A percentile compares a stretch with the other conserved stretches of the same genome.
Evolutionary conservation across 1,140 invertebrate species (phyloP).

Genomic region (Apis mellifera): Amel_HAv3.1 CM009940.2:7857501-7858000

Average conservation of each 20-base stretch:
- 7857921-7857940: not conserved
- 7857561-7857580: conserved; percentile 58
- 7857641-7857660: conserved; percentile 78
- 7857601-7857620: conserved; percentile 72
- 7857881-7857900: not conserved
- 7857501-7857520: conserved; percentile 23
- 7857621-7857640: conserved; percentile 79
- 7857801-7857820: conserved; percentile 67
- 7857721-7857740: conserved; percentile 77
- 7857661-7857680: conserved; percentile 80
- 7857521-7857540: conserved; percentile 45
- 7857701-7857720: conserved; percentile 69
- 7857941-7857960: not conserved
- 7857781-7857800: conserved; percentile 76
- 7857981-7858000: not conserved
- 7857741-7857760: conserved; percentile 57
- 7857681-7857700: conserved; percentile 74
- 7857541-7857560: conserved; percentile 35
- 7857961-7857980: not conserved
- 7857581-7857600: conserved; percentile 37
- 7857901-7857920: too few relatives aligned
- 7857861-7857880: not conserved
- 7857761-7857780: conserved; percentile 53
- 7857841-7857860: conserved; percentile 64
- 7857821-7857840: not conserved